Base-by-base conservation (phyloP, 2,797 vertebrate genomes). In the Falco concolor region DNA sequence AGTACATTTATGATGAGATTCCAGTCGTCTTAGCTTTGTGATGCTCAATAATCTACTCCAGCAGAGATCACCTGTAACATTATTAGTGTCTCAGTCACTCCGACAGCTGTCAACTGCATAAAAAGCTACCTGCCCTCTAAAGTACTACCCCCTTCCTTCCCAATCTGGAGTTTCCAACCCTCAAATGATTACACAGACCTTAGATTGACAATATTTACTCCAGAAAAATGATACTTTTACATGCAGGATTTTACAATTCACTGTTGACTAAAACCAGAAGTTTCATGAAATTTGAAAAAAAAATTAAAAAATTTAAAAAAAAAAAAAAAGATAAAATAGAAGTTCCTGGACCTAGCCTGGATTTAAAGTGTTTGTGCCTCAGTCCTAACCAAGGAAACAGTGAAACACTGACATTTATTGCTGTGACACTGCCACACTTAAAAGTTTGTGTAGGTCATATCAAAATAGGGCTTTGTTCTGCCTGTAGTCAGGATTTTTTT, bases 1-100 rank as follows among this genome's bases (percentile, higher is more conserved):
- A 95, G 95, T 38, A 38, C 63, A 70, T 79, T 91, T 90, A 60
- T 4, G 8, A 90, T 79, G 89, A 84, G 60, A 81, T 95, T 89
- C 12, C 34, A 90, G 81, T 44, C 67, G 47, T 81, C 1, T 94
- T 53, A 64, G 53, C 85, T 90, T 38, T 0, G 13, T 42, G 77
- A n/a, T 67, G 70, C 49, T 91, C 74, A 90, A 21, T 68, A 96
- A 93, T 70, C 63, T 64, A 74, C 73, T 83, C 54, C 87, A 88
- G 72, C 63, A 91, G 94, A 88, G 44, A 88, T 82, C 80, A 81
- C 77, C 83, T 85, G 74, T 17, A 88, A 82, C 9, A 28, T 76
- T 76, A 70, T 54, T 64, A 63, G 24, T 2, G 5, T 61, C 67
- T 84, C 82, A 73, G 47, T 56, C 27, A 38, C 49, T 79, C 63